Evolutionary conservation across 2,113 vertebrate genomes (phyloP), one percentile per base, ranked within the genome.

Genomic region (Phylloscopus whistleri): DNA sequence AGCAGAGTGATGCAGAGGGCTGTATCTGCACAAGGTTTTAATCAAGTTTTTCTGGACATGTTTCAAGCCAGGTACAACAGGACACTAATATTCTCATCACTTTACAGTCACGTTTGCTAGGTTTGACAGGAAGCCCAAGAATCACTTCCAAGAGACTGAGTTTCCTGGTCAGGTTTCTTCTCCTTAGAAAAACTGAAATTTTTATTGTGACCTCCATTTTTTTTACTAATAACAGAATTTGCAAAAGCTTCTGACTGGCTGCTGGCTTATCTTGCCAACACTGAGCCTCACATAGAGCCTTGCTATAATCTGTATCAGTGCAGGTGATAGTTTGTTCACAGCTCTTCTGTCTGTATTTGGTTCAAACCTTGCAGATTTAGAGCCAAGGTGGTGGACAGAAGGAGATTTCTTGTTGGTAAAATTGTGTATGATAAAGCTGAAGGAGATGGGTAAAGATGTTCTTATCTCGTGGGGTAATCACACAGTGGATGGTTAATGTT

Each of bases 101-200:
- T 49, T 13, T 37, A 7, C 27, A 72, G 44, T 63, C 8, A 4
- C 1, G 1, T 43, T 87, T 0, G 1, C 41, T 80, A 26, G 46
- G 43, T 88, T 81, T 75, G n/a, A 48, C n/a, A 83, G 41, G 41
- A 85, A 93, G 26, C 31, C 10, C 49, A 76, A 39, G 21, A 69
- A 80, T 46, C 35, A 73, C 8, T 85, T 89, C n/a, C 24, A 49
- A 39, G n/a, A 44, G 23, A 59, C 31, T 2, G 39, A 35, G 11
- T 37, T 73, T 93, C 35, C 23, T 69, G 44, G 10, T 80, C 24
- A 66, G 10, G 17, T 68, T 35, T 59, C 24, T 53, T 53, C 49
- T 60, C 68, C 10, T 44, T 56, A 35, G 19, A 37, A 60, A 64
- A 75, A 58, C 24, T 23, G 22, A 15, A 13, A 2, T 13, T 49